Percentiles rank a stretch among this genome's conserved stretches.
Evolutionary conservation across 2,113 vertebrate species (phyloP).

Genomic region (Saguinus midas): DNA sequence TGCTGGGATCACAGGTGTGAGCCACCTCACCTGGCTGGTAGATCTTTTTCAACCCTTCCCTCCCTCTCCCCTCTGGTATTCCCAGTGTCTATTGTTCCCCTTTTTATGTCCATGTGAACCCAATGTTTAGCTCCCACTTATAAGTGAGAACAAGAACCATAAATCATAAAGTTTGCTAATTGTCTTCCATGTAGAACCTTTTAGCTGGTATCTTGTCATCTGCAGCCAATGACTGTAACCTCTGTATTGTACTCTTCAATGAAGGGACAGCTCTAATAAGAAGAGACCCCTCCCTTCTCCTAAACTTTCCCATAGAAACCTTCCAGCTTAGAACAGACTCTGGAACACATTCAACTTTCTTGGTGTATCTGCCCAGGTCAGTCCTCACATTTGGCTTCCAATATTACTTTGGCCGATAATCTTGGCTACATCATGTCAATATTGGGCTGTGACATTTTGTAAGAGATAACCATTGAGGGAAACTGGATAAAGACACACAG

Average conservation of each 20-base stretch:
- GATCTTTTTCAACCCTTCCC: no score
- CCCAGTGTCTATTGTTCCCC: no score
- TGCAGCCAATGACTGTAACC: no score
- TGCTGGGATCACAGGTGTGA: no score
- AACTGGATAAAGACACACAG: neutral
- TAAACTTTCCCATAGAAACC: neutral
- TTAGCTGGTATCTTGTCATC: neutral
- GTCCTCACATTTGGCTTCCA: neutral
- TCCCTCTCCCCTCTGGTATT: no score
- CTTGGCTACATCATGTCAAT: no score
- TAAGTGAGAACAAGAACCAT: no score
- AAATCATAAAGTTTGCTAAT: neutral
- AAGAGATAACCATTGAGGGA: neutral
- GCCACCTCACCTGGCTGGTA: fast-evolving
- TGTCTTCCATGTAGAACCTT: neutral
- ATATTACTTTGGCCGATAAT: neutral
- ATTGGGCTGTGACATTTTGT: neutral
- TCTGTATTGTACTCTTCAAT: neutral
- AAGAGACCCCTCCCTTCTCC: neutral
- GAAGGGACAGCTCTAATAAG: neutral
- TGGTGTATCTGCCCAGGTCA: no score
- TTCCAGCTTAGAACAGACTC: neutral
- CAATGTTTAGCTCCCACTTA: no score
- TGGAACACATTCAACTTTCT: neutral
- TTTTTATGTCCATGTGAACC: no score